Conservation (phyloP, 2,888 invertebrate genomes). For the Ochlodes sylvanus region DNA sequence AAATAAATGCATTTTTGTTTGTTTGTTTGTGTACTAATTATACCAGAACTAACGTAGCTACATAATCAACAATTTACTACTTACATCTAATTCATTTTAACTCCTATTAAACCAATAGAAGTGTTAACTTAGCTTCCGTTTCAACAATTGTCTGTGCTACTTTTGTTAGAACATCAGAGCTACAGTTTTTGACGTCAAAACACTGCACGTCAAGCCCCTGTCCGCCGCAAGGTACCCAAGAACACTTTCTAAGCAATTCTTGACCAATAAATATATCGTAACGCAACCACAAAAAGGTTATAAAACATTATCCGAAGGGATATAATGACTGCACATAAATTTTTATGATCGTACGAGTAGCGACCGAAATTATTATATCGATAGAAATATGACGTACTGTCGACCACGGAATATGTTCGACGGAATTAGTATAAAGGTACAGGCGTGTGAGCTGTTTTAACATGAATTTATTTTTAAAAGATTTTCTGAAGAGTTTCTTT, state of each 20-base stretch:
- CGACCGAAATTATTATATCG: background rate
- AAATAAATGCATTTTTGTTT: too few species aligned
- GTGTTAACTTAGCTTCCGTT: background rate
- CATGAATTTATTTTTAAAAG: too few species aligned
- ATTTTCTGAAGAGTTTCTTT: too few species aligned
- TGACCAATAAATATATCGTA: conserved; percentile 2
- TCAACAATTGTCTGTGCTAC: background rate
- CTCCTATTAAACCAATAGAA: too few species aligned
- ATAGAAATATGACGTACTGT: background rate
- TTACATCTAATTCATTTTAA: too few species aligned
- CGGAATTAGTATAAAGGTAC: too few species aligned
- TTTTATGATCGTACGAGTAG: conserved; percentile 22
- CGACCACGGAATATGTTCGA: background rate
- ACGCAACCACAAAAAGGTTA: conserved; percentile 29
- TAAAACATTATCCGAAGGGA: conserved; percentile 33
- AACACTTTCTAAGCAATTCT: conserved; percentile 31
- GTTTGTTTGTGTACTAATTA: too few species aligned
- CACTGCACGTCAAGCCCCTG: background rate
- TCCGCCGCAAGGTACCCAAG: background rate
- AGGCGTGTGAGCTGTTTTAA: too few species aligned
- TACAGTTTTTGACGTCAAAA: conserved; percentile 20
- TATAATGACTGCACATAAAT: conserved; percentile 27
- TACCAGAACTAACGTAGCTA: too few species aligned
- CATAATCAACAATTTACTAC: too few species aligned
- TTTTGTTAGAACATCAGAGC: background rate